phyloP scores from a whole-genome alignment of 2,888 invertebrate species.

The Hypena proboscidalis region DNA sequence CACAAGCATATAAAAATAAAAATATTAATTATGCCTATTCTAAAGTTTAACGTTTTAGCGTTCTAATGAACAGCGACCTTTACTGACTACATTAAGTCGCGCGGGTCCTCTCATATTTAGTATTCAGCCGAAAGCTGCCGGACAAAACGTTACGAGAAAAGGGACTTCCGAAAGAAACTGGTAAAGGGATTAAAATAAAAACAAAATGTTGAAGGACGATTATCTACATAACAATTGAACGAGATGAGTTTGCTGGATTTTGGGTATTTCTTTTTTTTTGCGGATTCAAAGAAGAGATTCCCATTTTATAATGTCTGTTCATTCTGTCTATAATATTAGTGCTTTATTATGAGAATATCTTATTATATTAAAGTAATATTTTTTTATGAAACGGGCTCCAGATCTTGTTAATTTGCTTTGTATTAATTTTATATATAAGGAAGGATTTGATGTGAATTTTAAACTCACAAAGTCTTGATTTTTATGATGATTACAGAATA shows the following conservation, averaged over 20 bases:
- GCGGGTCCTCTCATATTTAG: slow-evolving; percentile 21
- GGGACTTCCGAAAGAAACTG: slow-evolving; percentile 18
- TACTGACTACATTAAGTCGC: slow-evolving; percentile 6
- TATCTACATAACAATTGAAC: slow-evolving; percentile 37
- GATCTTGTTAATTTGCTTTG: too few relatives aligned
- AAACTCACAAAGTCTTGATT: too few relatives aligned
- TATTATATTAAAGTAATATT: too few relatives aligned
- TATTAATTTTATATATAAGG: not conserved
- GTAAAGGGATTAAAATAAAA: slow-evolving; percentile 40
- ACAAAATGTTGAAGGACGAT: slow-evolving; percentile 30
- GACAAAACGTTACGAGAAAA: slow-evolving; percentile 22
- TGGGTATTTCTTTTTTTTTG: slow-evolving; percentile 21
- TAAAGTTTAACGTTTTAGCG: not conserved
- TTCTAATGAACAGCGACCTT: not conserved
- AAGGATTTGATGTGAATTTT: too few relatives aligned
- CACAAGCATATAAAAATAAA: too few relatives aligned
- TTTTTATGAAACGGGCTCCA: too few relatives aligned
- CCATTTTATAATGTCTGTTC: too few relatives aligned
- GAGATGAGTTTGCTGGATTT: slow-evolving; percentile 32
- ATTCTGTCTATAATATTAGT: too few relatives aligned
- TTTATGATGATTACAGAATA: too few relatives aligned
- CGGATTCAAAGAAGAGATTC: slow-evolving; percentile 13
- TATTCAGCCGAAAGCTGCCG: slow-evolving; percentile 31
- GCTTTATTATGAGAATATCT: too few relatives aligned
- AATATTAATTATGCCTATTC: too few relatives aligned